phyloP scores from a whole-genome alignment of 2,888 invertebrate species.

The Ferrisia virgata region DNA sequence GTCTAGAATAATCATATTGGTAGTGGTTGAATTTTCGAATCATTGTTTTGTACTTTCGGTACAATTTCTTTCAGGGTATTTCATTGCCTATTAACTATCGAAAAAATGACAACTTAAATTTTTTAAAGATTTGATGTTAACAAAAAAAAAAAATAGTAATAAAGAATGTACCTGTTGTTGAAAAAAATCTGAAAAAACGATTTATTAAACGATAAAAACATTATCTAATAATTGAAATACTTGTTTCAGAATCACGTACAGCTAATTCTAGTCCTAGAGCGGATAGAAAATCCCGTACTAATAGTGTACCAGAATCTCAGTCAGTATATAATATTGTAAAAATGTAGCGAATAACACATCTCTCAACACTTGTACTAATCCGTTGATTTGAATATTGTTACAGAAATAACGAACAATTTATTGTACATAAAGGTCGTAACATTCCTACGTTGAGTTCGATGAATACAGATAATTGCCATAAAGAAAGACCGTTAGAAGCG shows the following conservation, averaged over 20 bases:
- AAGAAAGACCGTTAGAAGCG: not conserved
- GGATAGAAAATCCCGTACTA: conserved; percentile 35
- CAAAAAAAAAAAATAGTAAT: no score
- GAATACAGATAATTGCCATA: conserved; percentile 53
- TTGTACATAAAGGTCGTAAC: conserved; percentile 75
- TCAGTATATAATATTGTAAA: not conserved
- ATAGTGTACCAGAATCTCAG: conserved; percentile 37
- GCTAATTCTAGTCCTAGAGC: conserved; percentile 41
- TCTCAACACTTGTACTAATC: not conserved
- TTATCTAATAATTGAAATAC: not conserved
- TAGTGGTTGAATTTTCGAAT: no score
- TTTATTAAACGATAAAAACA: not conserved
- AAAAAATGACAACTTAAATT: no score
- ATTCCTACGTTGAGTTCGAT: conserved; percentile 74
- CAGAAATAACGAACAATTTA: conserved; percentile 61
- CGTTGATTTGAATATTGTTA: not conserved
- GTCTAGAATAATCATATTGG: no score
- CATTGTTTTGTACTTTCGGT: no score
- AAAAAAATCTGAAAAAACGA: not conserved
- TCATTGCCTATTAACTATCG: no score
- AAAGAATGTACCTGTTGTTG: no score
- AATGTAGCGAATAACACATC: not conserved
- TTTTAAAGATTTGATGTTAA: no score
- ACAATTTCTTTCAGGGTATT: no score
- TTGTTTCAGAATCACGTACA: conserved; percentile 32